phyloP scores from a whole-genome alignment of 2,888 invertebrate species.

The Dastarcus helophoroides region DNA sequence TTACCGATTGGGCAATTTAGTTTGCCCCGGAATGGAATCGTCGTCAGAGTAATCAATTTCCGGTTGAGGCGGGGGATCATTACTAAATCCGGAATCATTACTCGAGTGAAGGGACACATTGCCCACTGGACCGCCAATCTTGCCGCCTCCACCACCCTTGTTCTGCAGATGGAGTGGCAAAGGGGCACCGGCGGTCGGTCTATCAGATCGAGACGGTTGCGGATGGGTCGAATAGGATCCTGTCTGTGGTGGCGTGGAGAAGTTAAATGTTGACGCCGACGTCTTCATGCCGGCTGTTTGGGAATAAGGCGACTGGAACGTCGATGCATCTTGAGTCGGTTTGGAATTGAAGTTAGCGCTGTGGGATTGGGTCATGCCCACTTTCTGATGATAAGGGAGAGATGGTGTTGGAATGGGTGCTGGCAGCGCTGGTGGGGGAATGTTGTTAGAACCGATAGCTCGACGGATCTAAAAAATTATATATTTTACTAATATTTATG shows the following conservation, averaged over 20 bases:
- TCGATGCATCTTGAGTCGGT: constrained; percentile 23
- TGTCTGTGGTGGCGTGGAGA: constrained; percentile 32
- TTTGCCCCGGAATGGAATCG: constrained; percentile 55
- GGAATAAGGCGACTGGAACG: constrained; percentile 30
- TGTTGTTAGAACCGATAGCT: constrained; percentile 45
- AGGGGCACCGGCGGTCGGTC: constrained; percentile 33
- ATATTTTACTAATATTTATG: not conserved
- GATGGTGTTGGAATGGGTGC: constrained; percentile 56
- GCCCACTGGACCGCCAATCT: constrained; percentile 43
- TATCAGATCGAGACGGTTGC: constrained; percentile 28
- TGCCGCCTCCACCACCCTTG: constrained; percentile 23
- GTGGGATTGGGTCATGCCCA: constrained; percentile 46
- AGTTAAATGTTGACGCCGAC: constrained; percentile 44
- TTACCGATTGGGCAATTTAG: constrained; percentile 45
- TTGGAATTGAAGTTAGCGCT: constrained; percentile 41
- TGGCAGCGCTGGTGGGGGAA: constrained; percentile 61
- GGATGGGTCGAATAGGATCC: constrained; percentile 35
- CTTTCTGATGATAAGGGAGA: constrained; percentile 37
- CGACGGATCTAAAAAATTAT: constrained; percentile 41
- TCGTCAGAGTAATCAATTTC: constrained; percentile 87
- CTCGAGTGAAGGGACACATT: constrained; percentile 78
- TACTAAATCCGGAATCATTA: constrained; percentile 86
- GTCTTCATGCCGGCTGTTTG: constrained; percentile 43
- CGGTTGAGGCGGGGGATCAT: constrained; percentile 76
- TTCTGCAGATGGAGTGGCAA: constrained; percentile 31